Conservation (phyloP, 2,888 invertebrate species). For the Buathra laborator region DNA sequence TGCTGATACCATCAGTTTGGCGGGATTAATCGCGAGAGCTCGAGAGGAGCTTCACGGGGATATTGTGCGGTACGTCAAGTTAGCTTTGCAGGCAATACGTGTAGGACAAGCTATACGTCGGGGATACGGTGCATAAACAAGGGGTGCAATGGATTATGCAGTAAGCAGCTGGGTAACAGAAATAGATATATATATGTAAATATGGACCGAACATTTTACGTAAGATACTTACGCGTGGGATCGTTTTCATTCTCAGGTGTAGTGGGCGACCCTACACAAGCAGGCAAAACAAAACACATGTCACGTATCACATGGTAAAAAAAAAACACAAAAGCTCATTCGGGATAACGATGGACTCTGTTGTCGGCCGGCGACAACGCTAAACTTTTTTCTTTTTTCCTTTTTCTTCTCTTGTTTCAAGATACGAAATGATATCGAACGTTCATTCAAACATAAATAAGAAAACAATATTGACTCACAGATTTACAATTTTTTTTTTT, state of each 20-base stretch:
- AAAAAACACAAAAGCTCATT: conserved; percentile 81
- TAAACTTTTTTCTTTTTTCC: conserved; percentile 17
- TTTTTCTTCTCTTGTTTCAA: not conserved
- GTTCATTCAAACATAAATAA: conserved; percentile 42
- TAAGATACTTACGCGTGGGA: conserved; percentile 86
- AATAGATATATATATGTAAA: conserved; percentile 23
- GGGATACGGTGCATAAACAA: conserved; percentile 25
- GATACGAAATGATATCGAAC: conserved; percentile 31
- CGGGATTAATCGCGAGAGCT: conserved; percentile 32
- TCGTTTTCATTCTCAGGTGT: conserved; percentile 86
- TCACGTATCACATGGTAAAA: conserved; percentile 82
- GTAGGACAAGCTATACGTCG: conserved; percentile 4
- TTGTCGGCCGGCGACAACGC: conserved; percentile 27
- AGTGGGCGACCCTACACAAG: conserved; percentile 86
- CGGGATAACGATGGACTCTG: conserved; percentile 71
- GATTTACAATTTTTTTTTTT: not conserved
- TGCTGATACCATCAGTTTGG: conserved; percentile 5
- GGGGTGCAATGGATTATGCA: conserved; percentile 35
- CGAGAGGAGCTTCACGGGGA: conserved; percentile 32
- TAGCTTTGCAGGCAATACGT: conserved; percentile 42
- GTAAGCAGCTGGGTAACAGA: conserved; percentile 54
- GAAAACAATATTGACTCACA: conserved; percentile 6
- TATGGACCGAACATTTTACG: conserved; percentile 69
- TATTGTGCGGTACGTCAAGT: conserved; percentile 50
- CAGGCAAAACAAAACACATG: conserved; percentile 85